Evolutionary conservation across 2,888 invertebrate genomes (phyloP).

Genomic region (Dromius quadrimaculatus): DNA sequence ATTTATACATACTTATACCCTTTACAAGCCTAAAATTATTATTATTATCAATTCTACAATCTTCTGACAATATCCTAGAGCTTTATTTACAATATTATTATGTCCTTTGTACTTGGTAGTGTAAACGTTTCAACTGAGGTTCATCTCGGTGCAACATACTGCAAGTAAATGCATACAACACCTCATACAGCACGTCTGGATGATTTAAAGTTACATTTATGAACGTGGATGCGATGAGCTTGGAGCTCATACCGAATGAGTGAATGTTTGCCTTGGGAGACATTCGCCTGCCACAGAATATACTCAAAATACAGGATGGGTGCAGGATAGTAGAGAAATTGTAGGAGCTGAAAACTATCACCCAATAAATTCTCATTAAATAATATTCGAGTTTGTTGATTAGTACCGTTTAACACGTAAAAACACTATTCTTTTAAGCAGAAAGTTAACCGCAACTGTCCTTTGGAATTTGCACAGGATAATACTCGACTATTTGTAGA

Average conservation of each 20-base stretch:
- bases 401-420: too few species aligned
- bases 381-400: too few species aligned
- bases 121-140: not conserved
- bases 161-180: not conserved
- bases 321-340: too few species aligned
- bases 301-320: not conserved
- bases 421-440: too few species aligned
- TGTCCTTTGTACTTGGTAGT: not conserved
- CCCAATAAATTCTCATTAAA: too few species aligned
- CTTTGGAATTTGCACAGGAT: too few species aligned
- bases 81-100: not conserved
- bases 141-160: not conserved
- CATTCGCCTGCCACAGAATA: not conserved
- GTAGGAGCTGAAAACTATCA: too few species aligned
- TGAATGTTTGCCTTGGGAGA: conserved; percentile 4
- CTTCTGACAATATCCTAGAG: not conserved
- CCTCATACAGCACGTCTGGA: not conserved
- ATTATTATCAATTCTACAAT: not conserved
- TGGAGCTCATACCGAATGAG: not conserved
- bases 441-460: too few species aligned
- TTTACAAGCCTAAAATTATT: conserved; percentile 1
- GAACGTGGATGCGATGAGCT: not conserved
- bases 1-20: too few species aligned
- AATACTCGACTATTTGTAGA: too few species aligned
- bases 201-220: conserved; percentile 1